Evolutionary conservation across 2,113 vertebrate genomes (phyloP).

Genomic region (Otis tarda): DNA sequence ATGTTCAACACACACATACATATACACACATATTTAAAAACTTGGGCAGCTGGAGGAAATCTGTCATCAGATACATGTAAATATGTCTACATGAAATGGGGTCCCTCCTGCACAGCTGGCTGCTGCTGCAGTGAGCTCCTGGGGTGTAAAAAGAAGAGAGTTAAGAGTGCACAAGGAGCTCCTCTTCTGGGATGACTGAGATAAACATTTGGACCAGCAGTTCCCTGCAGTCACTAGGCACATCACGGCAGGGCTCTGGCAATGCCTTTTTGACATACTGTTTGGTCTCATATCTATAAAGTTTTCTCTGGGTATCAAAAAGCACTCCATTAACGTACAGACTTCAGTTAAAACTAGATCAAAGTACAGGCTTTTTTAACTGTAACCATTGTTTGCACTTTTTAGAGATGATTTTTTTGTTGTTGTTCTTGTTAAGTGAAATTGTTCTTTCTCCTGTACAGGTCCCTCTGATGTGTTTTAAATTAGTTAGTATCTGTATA

Average conservation of each 20-base stretch:
- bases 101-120: background rate
- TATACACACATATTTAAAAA: background rate
- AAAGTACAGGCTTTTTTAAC: background rate
- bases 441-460: background rate
- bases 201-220: background rate
- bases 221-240: background rate
- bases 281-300: background rate
- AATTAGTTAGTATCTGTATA: background rate
- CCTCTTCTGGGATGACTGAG: background rate
- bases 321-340: background rate
- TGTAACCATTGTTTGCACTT: background rate
- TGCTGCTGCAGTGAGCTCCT: background rate
- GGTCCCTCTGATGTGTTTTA: background rate
- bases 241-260: background rate
- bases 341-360: background rate
- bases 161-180: background rate
- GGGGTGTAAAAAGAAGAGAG: background rate
- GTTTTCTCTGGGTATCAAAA: background rate
- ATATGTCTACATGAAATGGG: background rate
- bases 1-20: background rate
- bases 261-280: background rate
- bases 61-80: background rate
- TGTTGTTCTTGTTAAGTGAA: background rate
- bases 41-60: slow-evolving; percentile 22
- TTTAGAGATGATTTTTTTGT: background rate